Evolutionary conservation across 1,140 invertebrate species (phyloP).

Genomic region (Drosophila pallidifrons): DNA sequence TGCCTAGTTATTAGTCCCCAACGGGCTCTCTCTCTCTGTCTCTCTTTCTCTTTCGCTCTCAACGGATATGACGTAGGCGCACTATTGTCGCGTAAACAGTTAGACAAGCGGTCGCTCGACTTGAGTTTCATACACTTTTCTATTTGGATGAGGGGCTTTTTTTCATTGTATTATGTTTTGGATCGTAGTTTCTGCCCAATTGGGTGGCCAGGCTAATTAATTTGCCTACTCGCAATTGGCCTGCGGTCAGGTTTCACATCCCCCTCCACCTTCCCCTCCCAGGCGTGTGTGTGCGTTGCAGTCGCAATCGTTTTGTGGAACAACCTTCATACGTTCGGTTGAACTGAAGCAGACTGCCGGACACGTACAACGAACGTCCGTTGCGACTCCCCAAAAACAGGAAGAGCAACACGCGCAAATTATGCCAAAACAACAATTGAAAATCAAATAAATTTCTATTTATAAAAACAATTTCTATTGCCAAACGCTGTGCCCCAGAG

Average conservation of each 20-base stretch:
- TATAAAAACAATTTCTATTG: slow-evolving; percentile 45
- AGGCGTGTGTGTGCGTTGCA: slow-evolving; percentile 11
- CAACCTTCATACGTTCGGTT: slow-evolving; percentile 26
- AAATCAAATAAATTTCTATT: slow-evolving; percentile 53
- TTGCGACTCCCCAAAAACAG: slow-evolving; percentile 32
- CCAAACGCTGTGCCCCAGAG: slow-evolving; percentile 3
- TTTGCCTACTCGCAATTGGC: slow-evolving; percentile 10
- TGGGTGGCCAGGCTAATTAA: slow-evolving; percentile 36
- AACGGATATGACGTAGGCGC: slow-evolving; percentile 49
- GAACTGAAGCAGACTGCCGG: slow-evolving; percentile 16
- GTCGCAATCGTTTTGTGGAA: slow-evolving; percentile 15
- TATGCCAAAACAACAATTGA: slow-evolving; percentile 42
- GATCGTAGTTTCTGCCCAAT: slow-evolving; percentile 6
- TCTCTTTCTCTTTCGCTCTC: not conserved
- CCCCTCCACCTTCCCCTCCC: not conserved
- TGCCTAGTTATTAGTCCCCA: slow-evolving; percentile 34
- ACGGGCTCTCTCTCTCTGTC: not conserved
- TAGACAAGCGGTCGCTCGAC: slow-evolving; percentile 34
- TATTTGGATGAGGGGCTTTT: not conserved
- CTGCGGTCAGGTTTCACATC: slow-evolving; percentile 10
- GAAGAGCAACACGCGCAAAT: slow-evolving; percentile 48
- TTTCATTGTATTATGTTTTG: not conserved
- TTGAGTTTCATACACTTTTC: not conserved
- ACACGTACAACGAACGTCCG: slow-evolving; percentile 50
- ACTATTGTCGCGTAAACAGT: slow-evolving; percentile 41